Evolutionary conservation across 2,797 vertebrate genomes (phyloP).

Genomic region (Sciaenops ocellatus): DNA sequence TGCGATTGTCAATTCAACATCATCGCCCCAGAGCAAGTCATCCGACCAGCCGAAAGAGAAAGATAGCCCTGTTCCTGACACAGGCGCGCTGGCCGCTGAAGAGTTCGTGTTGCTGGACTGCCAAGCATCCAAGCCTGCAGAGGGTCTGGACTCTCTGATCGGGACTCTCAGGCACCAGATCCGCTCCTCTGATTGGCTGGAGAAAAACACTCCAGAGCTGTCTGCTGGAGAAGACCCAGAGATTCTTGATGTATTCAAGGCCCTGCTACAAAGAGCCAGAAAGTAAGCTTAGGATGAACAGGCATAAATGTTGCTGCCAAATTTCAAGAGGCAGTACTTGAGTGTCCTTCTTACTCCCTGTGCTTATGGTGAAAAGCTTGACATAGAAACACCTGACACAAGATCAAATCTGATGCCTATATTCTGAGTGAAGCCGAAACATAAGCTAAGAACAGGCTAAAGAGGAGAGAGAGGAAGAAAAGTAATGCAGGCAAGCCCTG

Average conservation of each 20-base stretch:
- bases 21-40: slow-evolving; percentile 70
- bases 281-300: slow-evolving; percentile 72
- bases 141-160: slow-evolving; percentile 87
- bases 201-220: slow-evolving; percentile 87
- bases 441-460: slow-evolving; percentile 9
- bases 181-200: slow-evolving; percentile 89
- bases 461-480: slow-evolving; percentile 12
- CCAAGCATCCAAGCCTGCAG: slow-evolving; percentile 76
- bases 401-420: slow-evolving; percentile 41
- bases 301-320: slow-evolving; percentile 40
- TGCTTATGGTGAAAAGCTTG: slow-evolving; percentile 31
- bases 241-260: slow-evolving; percentile 85
- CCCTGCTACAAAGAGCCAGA: slow-evolving; percentile 84
- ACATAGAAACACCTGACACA: slow-evolving; percentile 39
- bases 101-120: slow-evolving; percentile 77
- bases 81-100: slow-evolving; percentile 65
- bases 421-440: slow-evolving; percentile 19
- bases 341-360: slow-evolving; percentile 15
- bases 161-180: slow-evolving; percentile 91
- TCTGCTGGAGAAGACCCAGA: slow-evolving; percentile 87
- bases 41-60: slow-evolving; percentile 67
- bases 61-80: slow-evolving; percentile 65
- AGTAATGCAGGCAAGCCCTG: not conserved
- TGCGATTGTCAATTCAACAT: slow-evolving; percentile 64
- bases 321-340: slow-evolving; percentile 45